Evolutionary conservation across 2,888 invertebrate species (phyloP).

Genomic region (Branchinecta sandiegonensis): DNA sequence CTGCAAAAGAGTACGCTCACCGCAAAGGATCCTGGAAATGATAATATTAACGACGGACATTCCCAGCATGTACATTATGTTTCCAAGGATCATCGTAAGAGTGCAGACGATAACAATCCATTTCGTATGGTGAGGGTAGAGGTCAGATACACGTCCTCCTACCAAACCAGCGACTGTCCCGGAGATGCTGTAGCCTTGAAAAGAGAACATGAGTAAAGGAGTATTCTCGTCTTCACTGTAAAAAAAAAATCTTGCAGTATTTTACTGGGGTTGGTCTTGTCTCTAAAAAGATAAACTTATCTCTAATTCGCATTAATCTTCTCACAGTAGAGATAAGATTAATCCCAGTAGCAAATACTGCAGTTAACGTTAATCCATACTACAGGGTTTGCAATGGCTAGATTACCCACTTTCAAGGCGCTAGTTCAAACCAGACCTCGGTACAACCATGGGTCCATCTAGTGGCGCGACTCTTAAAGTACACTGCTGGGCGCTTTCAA

Average conservation of each 20-base stretch:
- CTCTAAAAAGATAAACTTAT: no score
- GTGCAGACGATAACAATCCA: conserved; percentile 33
- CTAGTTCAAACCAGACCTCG: no score
- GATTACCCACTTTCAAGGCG: background rate
- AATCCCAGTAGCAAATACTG: no score
- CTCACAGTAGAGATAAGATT: no score
- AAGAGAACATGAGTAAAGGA: conserved; percentile 16
- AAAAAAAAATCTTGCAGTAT: no score
- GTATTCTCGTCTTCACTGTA: no score
- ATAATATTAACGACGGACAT: conserved; percentile 35
- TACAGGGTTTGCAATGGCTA: background rate
- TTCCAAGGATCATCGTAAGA: conserved; percentile 34
- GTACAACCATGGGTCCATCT: no score
- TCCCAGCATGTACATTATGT: conserved; percentile 36
- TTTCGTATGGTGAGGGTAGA: conserved; percentile 28
- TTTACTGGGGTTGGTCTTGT: no score
- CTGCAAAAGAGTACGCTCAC: conserved; percentile 28
- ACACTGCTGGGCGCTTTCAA: no score
- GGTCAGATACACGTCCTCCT: conserved; percentile 35
- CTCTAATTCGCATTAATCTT: no score
- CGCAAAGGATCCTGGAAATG: conserved; percentile 34
- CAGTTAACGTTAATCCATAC: no score
- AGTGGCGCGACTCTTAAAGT: no score
- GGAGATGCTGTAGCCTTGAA: conserved; percentile 35
- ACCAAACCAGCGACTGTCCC: conserved; percentile 35